Percentiles rank a stretch among this genome's conserved stretches.
These are phyloP conservation scores for Drosophila subquinaria DNA, from an alignment of 2,888 invertebrate genomes.

Conservation along the genomic window DNA sequence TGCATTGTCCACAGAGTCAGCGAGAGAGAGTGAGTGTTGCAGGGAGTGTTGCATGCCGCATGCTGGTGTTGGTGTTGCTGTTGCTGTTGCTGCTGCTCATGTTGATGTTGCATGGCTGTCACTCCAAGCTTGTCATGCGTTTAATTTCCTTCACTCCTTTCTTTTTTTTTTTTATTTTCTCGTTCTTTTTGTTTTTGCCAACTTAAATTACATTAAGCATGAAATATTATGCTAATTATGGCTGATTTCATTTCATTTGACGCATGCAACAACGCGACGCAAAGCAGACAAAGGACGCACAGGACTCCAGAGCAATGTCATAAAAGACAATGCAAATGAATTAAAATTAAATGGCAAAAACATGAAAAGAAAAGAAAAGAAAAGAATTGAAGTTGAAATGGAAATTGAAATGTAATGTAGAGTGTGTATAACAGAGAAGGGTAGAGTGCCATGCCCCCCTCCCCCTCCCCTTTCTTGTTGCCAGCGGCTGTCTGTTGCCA, in stretches of 20 bases:
- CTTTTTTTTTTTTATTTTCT: slow-evolving; percentile 14
- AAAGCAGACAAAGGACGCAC: slow-evolving; percentile 32
- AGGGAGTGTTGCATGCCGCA: slow-evolving; percentile 12
- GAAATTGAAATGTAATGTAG: slow-evolving; percentile 81
- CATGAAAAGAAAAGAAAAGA: slow-evolving; percentile 32
- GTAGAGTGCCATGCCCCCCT: slow-evolving; percentile 5
- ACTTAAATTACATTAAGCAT: slow-evolving; percentile 81
- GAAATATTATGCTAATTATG: slow-evolving; percentile 81
- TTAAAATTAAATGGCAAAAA: slow-evolving; percentile 73
- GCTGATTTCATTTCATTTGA: slow-evolving; percentile 73
- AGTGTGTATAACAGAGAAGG: not conserved
- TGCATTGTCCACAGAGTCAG: slow-evolving; percentile 25
- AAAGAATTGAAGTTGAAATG: slow-evolving; percentile 30
- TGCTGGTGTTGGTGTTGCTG: slow-evolving; percentile 25
- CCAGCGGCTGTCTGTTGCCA: slow-evolving; percentile 46
- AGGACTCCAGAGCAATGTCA: slow-evolving; percentile 30
- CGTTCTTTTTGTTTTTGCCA: slow-evolving; percentile 52
- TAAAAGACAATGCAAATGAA: slow-evolving; percentile 81
- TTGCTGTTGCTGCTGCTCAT: not conserved
- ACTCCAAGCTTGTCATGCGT: slow-evolving; percentile 59
- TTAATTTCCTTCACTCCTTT: slow-evolving; percentile 20
- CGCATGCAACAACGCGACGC: slow-evolving; percentile 24
- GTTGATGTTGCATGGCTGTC: slow-evolving; percentile 69
- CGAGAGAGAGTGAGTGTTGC: not conserved
- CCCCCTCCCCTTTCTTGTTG: slow-evolving; percentile 1